Conservation (phyloP, 2,888 invertebrate genomes). For the Acanthoscelides obtectus region DNA sequence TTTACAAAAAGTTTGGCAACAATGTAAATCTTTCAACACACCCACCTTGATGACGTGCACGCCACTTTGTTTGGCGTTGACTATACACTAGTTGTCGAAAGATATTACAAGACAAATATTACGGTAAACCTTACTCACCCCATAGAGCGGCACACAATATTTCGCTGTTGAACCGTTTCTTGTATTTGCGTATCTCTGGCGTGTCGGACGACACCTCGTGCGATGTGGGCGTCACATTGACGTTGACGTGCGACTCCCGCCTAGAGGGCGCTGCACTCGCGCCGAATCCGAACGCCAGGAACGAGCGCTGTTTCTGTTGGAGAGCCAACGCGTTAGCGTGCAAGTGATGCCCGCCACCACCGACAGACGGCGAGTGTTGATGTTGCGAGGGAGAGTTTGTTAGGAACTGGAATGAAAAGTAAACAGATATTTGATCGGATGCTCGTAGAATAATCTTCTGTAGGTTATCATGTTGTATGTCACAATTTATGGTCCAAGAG, state of each 20-base stretch:
- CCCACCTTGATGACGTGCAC: too few species aligned
- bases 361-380: slow-evolving; percentile 24
- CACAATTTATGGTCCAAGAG: too few species aligned
- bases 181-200: slow-evolving; percentile 98
- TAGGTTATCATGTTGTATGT: too few species aligned
- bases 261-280: slow-evolving; percentile 76
- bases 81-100: too few species aligned
- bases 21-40: too few species aligned
- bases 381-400: slow-evolving; percentile 9
- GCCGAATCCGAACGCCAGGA: slow-evolving; percentile 97
- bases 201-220: slow-evolving; percentile 91
- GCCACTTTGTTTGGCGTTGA: too few species aligned
- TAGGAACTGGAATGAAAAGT: slow-evolving; percentile 20
- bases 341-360: slow-evolving; percentile 41
- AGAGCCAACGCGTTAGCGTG: slow-evolving; percentile 60
- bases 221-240: slow-evolving; percentile 92
- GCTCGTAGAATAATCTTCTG: not conserved
- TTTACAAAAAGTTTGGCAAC: too few species aligned
- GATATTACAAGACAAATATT: too few species aligned
- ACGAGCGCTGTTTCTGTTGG: slow-evolving; percentile 97
- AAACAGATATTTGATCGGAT: not conserved
- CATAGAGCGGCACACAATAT: slow-evolving; percentile 98
- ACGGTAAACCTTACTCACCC: slow-evolving; percentile 61
- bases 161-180: slow-evolving; percentile 99
- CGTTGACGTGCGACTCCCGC: slow-evolving; percentile 92